phyloP scores from a whole-genome alignment of 2,797 vertebrate genomes.

The Esox masquinongy region DNA sequence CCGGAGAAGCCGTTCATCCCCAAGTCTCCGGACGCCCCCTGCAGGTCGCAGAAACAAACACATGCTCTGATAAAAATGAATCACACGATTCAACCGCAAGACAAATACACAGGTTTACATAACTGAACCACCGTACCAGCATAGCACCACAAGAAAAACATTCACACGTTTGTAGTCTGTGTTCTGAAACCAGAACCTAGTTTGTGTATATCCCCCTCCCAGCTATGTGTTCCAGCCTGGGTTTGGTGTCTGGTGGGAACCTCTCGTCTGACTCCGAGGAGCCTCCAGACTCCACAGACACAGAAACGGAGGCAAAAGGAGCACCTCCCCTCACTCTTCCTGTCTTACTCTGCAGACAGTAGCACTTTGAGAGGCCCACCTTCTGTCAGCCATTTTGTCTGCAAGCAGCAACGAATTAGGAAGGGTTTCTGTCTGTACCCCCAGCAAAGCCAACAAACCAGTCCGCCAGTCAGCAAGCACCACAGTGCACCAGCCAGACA shows the following conservation, averaged over 20 bases:
- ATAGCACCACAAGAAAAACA: too few relatives aligned
- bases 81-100: neutral
- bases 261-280: conserved; percentile 31
- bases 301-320: conserved; percentile 2
- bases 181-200: neutral
- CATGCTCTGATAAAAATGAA: conserved; percentile 1
- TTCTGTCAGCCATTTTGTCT: too few relatives aligned
- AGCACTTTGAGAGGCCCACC: neutral
- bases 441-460: too few relatives aligned
- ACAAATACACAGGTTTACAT: neutral
- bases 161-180: neutral
- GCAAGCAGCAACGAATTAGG: too few relatives aligned
- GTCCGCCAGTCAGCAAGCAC: too few relatives aligned
- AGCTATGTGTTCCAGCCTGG: conserved; percentile 1
- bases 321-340: conserved; percentile 31
- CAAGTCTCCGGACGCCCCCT: conserved; percentile 87
- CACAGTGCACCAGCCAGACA: neutral
- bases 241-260: neutral
- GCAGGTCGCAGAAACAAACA: conserved; percentile 49
- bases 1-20: conserved; percentile 91
- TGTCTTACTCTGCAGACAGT: conserved; percentile 18
- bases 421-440: too few relatives aligned
- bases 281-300: conserved; percentile 10
- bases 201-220: neutral
- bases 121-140: too few relatives aligned